Evolutionary conservation across 2,113 vertebrate species (phyloP), one percentile per base, ranked within the genome.

Genomic region (Grammomys dolichurus): DNA sequence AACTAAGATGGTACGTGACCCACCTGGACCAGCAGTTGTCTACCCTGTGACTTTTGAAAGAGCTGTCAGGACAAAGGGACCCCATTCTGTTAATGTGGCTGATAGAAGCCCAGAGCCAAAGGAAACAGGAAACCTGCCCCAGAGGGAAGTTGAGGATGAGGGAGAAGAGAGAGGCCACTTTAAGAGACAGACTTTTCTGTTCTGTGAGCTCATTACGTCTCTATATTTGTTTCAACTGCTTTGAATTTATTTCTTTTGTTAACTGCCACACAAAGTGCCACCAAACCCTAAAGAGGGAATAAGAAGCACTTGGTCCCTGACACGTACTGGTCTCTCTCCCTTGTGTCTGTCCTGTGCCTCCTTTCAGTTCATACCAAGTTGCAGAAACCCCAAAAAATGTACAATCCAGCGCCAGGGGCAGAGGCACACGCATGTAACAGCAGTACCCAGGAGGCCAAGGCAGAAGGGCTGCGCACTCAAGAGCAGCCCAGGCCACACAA

Each of bases 241-340:
- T 65, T 65, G 60, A 63, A 24, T 63, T 63, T 22, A 60, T 22
- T 63, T 26, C 24, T 63, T 63, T 24, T 2, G 22, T 24, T 63
- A 63, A 63, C 24, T 24, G 60, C 22, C 24, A 63, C 60, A 24
- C 60, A 63, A 63, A 9, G 60, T 63, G 80, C 12, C n/a, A 4
- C 7, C 56, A 63, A 84, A 9, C 58, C 36, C 80, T n/a, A 24
- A 77, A 43, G 31, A 73, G 43, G 5, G 17, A 77, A 87, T 17
- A 54, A 31, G 33, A 73, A 4, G 7, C 4, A 0, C 16, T 31
- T 8, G 3, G 48, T 46, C 28, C 1, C 51, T 0, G 0, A 85
- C 11, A 1, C 20, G 1, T 33, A 69, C 31, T 13, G 1, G 4
- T 67, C 11, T 43, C 33, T n/a, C 19, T 65, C 70, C 73, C 28